A percentile compares a stretch with the other conserved stretches of the same genome.
Conservation (phyloP, 1,140 invertebrate genomes). For the Drosophila pseudoananassae region DNA sequence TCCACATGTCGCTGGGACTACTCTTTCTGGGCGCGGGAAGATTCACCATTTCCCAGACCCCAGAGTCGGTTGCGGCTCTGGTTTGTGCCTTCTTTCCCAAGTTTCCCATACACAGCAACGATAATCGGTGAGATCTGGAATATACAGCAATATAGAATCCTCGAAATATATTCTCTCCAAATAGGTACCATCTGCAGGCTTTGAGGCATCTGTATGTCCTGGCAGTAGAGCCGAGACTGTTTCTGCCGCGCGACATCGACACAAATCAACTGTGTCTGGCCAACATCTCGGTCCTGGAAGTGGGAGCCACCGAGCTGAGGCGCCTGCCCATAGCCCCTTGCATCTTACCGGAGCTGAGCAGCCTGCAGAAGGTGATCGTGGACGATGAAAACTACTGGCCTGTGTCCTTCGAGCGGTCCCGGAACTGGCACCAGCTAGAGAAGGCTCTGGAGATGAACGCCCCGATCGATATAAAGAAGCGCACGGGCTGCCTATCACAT, state of each 20-base stretch:
- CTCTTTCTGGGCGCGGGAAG: conserved; percentile 97
- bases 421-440: conserved; percentile 93
- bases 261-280: conserved; percentile 92
- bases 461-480: conserved; percentile 93
- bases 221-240: conserved; percentile 93
- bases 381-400: conserved; percentile 95
- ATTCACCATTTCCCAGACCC: conserved; percentile 93
- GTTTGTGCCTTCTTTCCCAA: conserved; percentile 98
- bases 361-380: conserved; percentile 90
- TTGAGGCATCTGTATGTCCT: conserved; percentile 97
- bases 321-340: conserved; percentile 89
- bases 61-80: conserved; percentile 93
- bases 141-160: neutral
- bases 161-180: neutral
- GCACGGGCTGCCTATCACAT: conserved; percentile 94
- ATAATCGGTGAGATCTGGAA: conserved; percentile 87
- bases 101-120: conserved; percentile 97
- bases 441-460: conserved; percentile 89
- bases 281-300: conserved; percentile 86
- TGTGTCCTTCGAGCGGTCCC: conserved; percentile 91
- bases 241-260: conserved; percentile 94
- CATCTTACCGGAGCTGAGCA: conserved; percentile 92
- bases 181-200: conserved; percentile 95
- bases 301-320: conserved; percentile 63
- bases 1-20: conserved; percentile 96